Conservation (phyloP, 2,797 vertebrate species). For the Fratercula arctica region DNA sequence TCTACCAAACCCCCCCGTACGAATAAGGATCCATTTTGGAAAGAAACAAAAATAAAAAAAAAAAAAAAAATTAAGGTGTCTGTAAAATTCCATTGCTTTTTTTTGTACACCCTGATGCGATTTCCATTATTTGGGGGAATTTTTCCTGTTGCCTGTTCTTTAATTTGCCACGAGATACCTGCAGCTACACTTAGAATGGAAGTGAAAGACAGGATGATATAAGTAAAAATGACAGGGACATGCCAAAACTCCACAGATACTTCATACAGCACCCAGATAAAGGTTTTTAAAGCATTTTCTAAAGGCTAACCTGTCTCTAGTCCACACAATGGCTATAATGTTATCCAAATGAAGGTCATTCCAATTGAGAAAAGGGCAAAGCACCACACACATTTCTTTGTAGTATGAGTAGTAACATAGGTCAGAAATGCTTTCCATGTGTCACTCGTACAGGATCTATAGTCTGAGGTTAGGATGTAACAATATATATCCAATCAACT, state of each 20-base stretch:
- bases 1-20: accelerated
- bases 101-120: background rate
- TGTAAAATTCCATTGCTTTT: background rate
- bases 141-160: background rate
- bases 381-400: background rate
- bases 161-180: background rate
- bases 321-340: background rate
- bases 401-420: background rate
- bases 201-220: background rate
- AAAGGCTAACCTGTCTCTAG: constrained; percentile 19
- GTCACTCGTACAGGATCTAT: background rate
- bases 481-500: background rate
- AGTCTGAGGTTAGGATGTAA: background rate
- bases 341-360: background rate
- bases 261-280: background rate
- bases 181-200: background rate
- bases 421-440: background rate
- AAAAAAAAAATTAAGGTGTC: accelerated
- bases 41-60: background rate
- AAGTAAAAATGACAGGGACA: background rate
- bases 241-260: background rate
- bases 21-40: background rate
- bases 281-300: constrained; percentile 8
- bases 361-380: background rate
- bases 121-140: background rate